phyloP scores from a whole-genome alignment of 2,888 invertebrate genomes.

The Spatulosminthurus flaviceps region DNA sequence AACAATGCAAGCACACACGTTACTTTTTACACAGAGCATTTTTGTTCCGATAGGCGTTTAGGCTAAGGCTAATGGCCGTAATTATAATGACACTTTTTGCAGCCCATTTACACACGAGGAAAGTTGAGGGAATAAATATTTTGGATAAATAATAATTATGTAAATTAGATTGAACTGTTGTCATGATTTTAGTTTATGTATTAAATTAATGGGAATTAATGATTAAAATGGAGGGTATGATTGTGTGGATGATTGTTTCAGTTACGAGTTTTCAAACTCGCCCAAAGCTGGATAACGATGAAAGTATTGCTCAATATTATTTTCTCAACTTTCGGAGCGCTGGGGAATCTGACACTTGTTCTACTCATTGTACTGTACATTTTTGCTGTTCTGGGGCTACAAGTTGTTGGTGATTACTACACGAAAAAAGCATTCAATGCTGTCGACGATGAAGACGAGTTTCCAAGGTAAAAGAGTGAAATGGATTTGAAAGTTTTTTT shows the following conservation, averaged over 20 bases:
- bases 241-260: slow-evolving; percentile 66
- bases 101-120: no score
- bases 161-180: no score
- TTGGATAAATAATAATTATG: no score
- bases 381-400: slow-evolving; percentile 98
- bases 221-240: no score
- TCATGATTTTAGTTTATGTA: no score
- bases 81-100: no score
- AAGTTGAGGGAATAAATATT: no score
- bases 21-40: no score
- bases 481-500: neutral
- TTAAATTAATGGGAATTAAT: no score
- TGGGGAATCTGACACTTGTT: slow-evolving; percentile 94
- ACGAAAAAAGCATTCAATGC: slow-evolving; percentile 87
- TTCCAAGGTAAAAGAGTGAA: slow-evolving; percentile 76
- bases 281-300: slow-evolving; percentile 98
- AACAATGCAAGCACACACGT: no score
- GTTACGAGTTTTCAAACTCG: slow-evolving; percentile 92
- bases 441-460: slow-evolving; percentile 67
- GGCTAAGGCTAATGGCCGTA: no score
- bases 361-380: slow-evolving; percentile 92
- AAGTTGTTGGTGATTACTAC: slow-evolving; percentile 92
- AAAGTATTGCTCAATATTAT: slow-evolving; percentile 95
- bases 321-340: slow-evolving; percentile 93
- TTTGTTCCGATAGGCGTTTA: no score